Percentiles rank a stretch among this genome's conserved stretches.
Conservation (phyloP, 2,888 invertebrate species). For the Zhuqinia jingwanae region DNA sequence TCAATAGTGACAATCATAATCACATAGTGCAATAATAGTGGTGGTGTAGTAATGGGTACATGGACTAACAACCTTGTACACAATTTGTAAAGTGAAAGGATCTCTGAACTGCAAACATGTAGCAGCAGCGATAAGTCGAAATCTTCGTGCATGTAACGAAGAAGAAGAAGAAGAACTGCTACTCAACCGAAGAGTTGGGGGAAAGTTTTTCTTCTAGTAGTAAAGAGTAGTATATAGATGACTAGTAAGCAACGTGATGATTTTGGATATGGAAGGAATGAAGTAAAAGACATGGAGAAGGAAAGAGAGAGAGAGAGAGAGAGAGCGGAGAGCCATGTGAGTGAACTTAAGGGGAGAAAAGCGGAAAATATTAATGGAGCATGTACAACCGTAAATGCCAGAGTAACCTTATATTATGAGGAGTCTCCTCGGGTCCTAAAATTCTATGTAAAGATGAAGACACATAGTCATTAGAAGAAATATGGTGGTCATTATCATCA, state of each 20-base stretch:
- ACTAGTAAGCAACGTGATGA: neutral
- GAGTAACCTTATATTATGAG: conserved; percentile 42
- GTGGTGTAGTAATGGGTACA: conserved; percentile 30
- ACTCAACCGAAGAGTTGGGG: conserved; percentile 17
- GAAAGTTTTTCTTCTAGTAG: conserved; percentile 16
- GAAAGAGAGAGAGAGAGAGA: conserved; percentile 4
- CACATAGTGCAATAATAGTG: conserved; percentile 17
- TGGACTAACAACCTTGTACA: neutral
- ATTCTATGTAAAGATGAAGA: conserved; percentile 37
- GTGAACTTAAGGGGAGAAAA: conserved; percentile 33
- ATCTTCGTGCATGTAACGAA: no score
- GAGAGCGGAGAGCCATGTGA: conserved; percentile 13
- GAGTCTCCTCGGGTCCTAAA: conserved; percentile 52
- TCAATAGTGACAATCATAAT: neutral
- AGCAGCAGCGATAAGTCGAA: neutral
- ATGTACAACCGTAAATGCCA: conserved; percentile 60
- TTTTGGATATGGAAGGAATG: no score
- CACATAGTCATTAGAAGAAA: conserved; percentile 25
- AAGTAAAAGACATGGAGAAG: no score
- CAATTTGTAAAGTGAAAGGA: conserved; percentile 28
- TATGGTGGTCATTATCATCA: conserved; percentile 37
- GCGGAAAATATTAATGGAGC: conserved; percentile 62
- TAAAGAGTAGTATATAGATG: no score
- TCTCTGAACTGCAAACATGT: conserved; percentile 31
- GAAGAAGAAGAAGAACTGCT: neutral